phyloP scores from a whole-genome alignment of 2,888 invertebrate genomes.

The Clostera curtula region DNA sequence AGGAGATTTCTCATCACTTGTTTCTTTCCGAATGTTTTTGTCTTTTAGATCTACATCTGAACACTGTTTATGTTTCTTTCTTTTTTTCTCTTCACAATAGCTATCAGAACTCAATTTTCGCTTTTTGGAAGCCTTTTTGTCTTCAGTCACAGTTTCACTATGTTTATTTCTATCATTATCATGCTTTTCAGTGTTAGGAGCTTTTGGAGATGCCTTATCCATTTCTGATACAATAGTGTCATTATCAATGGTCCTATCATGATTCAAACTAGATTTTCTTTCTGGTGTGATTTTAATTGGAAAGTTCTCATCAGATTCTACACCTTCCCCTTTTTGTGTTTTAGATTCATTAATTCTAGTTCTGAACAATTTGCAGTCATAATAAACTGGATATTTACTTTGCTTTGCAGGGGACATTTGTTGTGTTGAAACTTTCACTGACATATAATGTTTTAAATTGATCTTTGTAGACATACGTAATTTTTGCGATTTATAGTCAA shows the following conservation, averaged over 20 bases:
- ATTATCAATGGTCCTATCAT: background rate
- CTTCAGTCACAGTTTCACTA: constrained; percentile 4
- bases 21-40: no score
- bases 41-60: no score
- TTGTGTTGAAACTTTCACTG: constrained; percentile 45
- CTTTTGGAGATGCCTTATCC: background rate
- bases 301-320: background rate
- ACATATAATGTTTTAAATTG: constrained; percentile 45
- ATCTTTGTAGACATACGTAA: constrained; percentile 48
- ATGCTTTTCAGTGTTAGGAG: background rate
- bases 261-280: background rate
- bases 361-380: constrained; percentile 49
- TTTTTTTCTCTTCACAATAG: no score
- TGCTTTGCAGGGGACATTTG: constrained; percentile 34
- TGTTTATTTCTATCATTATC: constrained; percentile 2
- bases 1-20: no score
- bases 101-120: no score
- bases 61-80: no score
- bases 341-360: constrained; percentile 17
- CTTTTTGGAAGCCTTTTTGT: no score
- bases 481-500: constrained; percentile 37
- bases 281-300: no score
- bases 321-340: background rate
- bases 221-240: background rate
- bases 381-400: constrained; percentile 53